Base-by-base conservation (phyloP, 2,113 vertebrate species). In the Corvus moneduloides region DNA sequence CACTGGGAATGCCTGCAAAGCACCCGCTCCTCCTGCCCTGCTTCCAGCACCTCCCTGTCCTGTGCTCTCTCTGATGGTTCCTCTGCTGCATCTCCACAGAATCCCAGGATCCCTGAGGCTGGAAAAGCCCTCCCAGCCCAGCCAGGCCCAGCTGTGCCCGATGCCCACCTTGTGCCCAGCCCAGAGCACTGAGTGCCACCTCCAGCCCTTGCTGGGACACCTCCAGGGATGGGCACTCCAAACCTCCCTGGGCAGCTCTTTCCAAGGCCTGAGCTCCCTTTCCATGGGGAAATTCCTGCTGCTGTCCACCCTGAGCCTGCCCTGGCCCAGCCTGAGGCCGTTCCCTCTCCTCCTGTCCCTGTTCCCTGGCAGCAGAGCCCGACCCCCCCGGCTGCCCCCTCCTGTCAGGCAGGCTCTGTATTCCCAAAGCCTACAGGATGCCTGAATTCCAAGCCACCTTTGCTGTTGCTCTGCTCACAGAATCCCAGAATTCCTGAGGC, bases 111-210 rank as follows among this genome's bases (percentile, higher is more conserved):
- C 41, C 24, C 39, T 11, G 49, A 3, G 39, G 49, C 2, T 67
- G 77, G 61, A 11, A 46, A 48, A 81, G n/a, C n/a, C 52, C 64
- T 80, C n/a, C 33, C 51, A 80, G 63, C 41, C 51, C 77, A 18
- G 1, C 7, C 0, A 11, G 10, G 1, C 62, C 61, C 3, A 58
- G 55, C 43, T 61, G 73, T 37, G 54, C 39, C 39, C 12, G 2
- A 39, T 39, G 39, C 54, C 54, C 61, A 35, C 44, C 74, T 41
- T 77, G 58, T 33, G 44, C 56, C 56, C 74, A 51, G 74, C 46
- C 56, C 74, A 77, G 74, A 62, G 56, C 74, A 2, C 74, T 61
- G 6, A 63, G 59, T 43, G 75, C 75, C 59, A 63, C 59, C 1
- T 32, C 58, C 74, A 77, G 71, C 5, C 41, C 32, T n/a, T 26